Conservation (phyloP, 1,140 invertebrate genomes). For the Lethocerus indicus region DNA sequence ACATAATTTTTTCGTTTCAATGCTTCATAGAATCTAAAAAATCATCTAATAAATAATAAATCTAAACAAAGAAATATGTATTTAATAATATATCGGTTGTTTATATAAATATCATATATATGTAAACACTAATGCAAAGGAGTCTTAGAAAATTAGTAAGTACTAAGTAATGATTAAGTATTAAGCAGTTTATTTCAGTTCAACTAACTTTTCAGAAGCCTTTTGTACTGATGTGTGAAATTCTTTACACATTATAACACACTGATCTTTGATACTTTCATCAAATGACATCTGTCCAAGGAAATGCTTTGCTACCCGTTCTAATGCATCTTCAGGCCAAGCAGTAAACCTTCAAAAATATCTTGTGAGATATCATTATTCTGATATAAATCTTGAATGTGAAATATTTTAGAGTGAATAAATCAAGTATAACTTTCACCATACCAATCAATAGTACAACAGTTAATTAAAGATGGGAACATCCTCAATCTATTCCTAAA, state of each 20-base stretch:
- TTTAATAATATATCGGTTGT: background rate
- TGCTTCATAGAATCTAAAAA: slow-evolving; percentile 45
- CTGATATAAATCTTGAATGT: background rate
- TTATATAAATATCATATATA: too few species aligned
- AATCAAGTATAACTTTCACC: slow-evolving; percentile 44
- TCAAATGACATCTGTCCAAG: slow-evolving; percentile 58
- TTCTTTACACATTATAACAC: slow-evolving; percentile 66
- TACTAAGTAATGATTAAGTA: too few species aligned
- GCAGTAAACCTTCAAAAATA: slow-evolving; percentile 40
- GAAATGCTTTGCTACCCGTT: slow-evolving; percentile 71
- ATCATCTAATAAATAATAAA: background rate
- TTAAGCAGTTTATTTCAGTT: too few species aligned
- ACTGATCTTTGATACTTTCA: slow-evolving; percentile 44
- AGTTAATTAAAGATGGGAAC: slow-evolving; percentile 86
- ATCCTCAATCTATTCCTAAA: slow-evolving; percentile 64
- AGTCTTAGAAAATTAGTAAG: too few species aligned
- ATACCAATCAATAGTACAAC: slow-evolving; percentile 92
- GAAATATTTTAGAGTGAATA: background rate
- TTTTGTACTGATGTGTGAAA: slow-evolving; percentile 49
- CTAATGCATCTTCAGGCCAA: slow-evolving; percentile 82
- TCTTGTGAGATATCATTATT: background rate
- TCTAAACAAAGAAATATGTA: background rate
- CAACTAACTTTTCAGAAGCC: slow-evolving; percentile 27
- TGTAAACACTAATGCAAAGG: too few species aligned
- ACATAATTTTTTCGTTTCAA: slow-evolving; percentile 67